These are phyloP conservation scores for Porphyrio hochstetteri DNA, from an alignment of 2,113 vertebrate genomes.

Conservation along the genomic window DNA sequence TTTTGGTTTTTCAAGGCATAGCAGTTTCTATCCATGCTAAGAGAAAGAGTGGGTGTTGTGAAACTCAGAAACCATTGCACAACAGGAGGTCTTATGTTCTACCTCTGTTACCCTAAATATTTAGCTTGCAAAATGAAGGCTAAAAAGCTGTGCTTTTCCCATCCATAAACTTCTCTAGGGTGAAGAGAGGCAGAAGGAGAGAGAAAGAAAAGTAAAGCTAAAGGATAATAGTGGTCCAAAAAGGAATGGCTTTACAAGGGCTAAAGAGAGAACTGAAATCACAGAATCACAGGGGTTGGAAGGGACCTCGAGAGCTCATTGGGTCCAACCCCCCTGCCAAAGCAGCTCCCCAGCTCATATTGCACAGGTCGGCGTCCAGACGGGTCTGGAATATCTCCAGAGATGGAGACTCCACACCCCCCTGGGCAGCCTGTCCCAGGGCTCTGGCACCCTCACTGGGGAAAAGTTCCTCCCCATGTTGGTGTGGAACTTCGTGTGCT, in stretches of 20 bases:
- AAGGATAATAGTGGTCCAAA: not conserved
- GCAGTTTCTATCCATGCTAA: not conserved
- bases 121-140: conserved; percentile 9
- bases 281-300: too few relatives aligned
- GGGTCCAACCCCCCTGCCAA: too few relatives aligned
- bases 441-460: too few relatives aligned
- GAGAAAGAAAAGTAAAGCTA: not conserved
- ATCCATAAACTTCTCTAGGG: not conserved
- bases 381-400: too few relatives aligned
- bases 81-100: not conserved
- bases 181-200: not conserved
- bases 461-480: too few relatives aligned
- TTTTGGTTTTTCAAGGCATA: not conserved
- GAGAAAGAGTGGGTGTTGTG: not conserved
- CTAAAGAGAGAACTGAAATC: too few relatives aligned
- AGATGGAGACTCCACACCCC: too few relatives aligned
- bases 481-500: too few relatives aligned
- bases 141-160: not conserved
- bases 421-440: too few relatives aligned
- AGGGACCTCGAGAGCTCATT: too few relatives aligned
- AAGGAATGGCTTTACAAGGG: not conserved
- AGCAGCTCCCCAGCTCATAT: too few relatives aligned
- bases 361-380: too few relatives aligned
- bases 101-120: conserved; percentile 5
- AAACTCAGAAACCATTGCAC: conserved; percentile 5